Evolutionary conservation across 2,113 vertebrate species (phyloP).

Genomic region (Vulpes lagopus): DNA sequence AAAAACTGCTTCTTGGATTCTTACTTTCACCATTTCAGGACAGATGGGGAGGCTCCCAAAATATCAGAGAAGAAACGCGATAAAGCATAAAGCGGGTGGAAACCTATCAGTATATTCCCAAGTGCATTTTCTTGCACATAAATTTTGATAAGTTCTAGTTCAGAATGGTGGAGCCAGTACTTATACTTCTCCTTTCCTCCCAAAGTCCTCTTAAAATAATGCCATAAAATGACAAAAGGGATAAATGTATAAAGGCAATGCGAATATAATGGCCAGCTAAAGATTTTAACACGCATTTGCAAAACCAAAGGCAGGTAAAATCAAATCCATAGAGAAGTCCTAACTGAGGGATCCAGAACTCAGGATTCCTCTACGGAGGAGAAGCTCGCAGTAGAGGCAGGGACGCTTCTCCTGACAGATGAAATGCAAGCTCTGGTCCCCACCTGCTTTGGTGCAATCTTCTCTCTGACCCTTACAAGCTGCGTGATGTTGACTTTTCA

Average conservation of each 20-base stretch:
- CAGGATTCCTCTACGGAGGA: not conserved
- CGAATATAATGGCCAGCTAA: not conserved
- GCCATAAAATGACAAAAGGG: conserved; percentile 19
- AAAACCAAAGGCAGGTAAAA: conserved; percentile 56
- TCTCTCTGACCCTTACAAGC: not conserved
- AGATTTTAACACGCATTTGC: conserved; percentile 17
- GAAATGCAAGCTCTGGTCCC: not conserved
- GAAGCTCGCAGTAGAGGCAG: not conserved
- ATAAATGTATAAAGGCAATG: not conserved
- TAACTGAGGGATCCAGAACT: not conserved
- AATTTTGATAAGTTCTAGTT: conserved; percentile 43
- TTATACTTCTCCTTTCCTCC: conserved; percentile 20
- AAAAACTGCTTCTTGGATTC: not conserved
- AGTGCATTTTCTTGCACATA: conserved; percentile 53
- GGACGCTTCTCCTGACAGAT: not conserved
- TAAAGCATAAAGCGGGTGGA: not conserved
- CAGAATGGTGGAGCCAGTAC: not conserved
- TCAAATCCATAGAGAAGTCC: not conserved
- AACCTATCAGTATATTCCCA: not conserved
- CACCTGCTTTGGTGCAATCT: not conserved
- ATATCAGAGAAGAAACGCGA: conserved; percentile 24
- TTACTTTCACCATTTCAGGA: conserved; percentile 3
- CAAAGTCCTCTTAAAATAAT: conserved; percentile 56
- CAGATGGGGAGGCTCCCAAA: conserved; percentile 18
- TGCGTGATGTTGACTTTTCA: not conserved